Evolutionary conservation across 2,888 invertebrate species (phyloP).

Genomic region (Trilocha varians): DNA sequence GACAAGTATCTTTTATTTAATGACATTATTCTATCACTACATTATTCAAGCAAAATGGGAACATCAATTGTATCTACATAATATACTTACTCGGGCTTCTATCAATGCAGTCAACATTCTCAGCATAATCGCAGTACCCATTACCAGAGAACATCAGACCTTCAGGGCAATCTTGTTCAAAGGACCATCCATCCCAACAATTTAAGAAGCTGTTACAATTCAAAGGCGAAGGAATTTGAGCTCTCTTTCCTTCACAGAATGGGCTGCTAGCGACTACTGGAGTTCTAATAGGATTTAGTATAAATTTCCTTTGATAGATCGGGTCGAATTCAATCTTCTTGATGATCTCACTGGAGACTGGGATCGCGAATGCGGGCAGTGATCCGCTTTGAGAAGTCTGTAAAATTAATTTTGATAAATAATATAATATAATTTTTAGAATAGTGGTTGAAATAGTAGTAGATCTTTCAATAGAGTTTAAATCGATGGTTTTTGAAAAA

Average conservation of each 20-base stretch:
- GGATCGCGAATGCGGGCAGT: conserved; percentile 47
- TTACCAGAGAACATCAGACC: conserved; percentile 75
- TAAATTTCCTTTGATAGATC: conserved; percentile 44
- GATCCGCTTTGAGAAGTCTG: conserved; percentile 31
- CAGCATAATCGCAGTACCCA: conserved; percentile 77
- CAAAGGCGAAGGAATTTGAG: conserved; percentile 75
- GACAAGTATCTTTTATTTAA: too few relatives aligned
- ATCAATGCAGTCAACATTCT: conserved; percentile 76
- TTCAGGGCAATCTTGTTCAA: conserved; percentile 77
- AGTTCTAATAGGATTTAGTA: conserved; percentile 36
- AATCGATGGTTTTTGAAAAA: too few relatives aligned
- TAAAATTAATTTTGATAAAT: too few relatives aligned
- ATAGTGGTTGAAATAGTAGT: too few relatives aligned
- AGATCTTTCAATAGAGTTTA: too few relatives aligned
- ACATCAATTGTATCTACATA: too few relatives aligned
- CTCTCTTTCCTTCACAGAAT: conserved; percentile 61
- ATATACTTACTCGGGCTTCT: conserved; percentile 25
- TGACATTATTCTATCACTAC: too few relatives aligned
- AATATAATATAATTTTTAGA: too few relatives aligned
- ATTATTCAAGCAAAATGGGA: too few relatives aligned
- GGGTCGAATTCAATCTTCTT: conserved; percentile 49
- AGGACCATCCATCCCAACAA: conserved; percentile 80
- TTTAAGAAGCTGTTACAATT: conserved; percentile 77
- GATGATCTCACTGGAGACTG: conserved; percentile 54
- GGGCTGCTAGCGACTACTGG: conserved; percentile 42